Evolutionary conservation across 2,888 invertebrate species (phyloP), one percentile per base, ranked within the genome.

Genomic region (Protodeltote pygarga): DNA sequence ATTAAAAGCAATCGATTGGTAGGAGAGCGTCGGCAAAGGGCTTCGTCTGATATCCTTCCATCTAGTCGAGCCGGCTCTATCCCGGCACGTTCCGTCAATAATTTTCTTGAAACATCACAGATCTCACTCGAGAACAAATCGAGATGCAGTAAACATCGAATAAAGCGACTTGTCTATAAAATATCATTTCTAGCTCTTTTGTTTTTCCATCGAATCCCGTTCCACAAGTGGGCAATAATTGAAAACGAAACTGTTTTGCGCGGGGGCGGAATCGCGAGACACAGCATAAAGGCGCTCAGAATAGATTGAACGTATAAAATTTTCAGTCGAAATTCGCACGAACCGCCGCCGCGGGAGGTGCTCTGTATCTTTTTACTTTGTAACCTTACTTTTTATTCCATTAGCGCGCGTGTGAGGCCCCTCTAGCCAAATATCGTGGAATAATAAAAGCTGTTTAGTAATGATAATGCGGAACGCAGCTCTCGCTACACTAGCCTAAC

Each of bases 211-310:
- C 77, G 85, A 81, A 85, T 84, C 85, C 77, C 81, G 87, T 89
- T 91, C 92, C 86, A 92, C 92, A 92, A 92, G 92, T 92, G 91
- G 92, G 92, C 87, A 89, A 92, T 92, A 92, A 91, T 92, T 92
- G 92, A 91, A 91, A 89, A 89, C 84, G 90, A 91, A 90, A 91
- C 88, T 85, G 87, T 85, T 85, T 85, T 84, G 86, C 81, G 83
- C 85, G 83, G 80, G 79, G 83, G 83, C 79, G 85, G 79, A 84
- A 80, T 82, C 84, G 87, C 84, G 87, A 87, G 89, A 89, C 86
- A 89, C 85, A 84, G 87, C 85, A 87, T 90, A 89, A 90, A 90
- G 85, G 89, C 85, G 87, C 85, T 87, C 81, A 75, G 84, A 92
- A 90, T 92, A 92, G 91, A 92, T 92, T 92, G 92, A 88, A 92